Evolutionary conservation across 2,888 invertebrate species (phyloP).

Genomic region (Amiota communis): DNA sequence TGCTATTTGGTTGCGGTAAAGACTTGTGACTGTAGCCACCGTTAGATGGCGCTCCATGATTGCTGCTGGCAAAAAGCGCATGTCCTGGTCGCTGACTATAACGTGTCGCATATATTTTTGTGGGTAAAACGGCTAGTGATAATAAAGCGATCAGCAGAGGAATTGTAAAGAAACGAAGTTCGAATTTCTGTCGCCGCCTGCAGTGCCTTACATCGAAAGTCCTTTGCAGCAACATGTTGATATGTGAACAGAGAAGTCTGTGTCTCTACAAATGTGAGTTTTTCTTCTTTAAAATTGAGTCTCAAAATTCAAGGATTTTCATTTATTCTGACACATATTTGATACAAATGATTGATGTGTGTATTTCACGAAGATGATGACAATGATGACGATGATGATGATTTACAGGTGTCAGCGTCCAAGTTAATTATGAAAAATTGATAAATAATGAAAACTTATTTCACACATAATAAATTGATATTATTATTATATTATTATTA

Average conservation of each 20-base stretch:
- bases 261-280: conserved; percentile 35
- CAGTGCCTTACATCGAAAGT: background rate
- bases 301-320: no score
- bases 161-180: background rate
- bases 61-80: conserved; percentile 53
- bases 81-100: conserved; percentile 48
- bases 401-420: no score
- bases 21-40: background rate
- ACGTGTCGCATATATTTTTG: conserved; percentile 50
- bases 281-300: conserved; percentile 10
- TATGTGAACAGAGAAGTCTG: conserved; percentile 8
- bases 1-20: conserved; percentile 33
- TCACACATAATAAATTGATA: no score
- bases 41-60: conserved; percentile 23
- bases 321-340: no score
- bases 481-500: conserved; percentile 8
- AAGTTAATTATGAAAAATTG: no score
- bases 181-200: conserved; percentile 17
- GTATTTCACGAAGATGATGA: background rate
- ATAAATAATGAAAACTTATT: no score
- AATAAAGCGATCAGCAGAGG: conserved; percentile 39
- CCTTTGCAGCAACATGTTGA: background rate
- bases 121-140: conserved; percentile 42
- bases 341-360: conserved; percentile 5
- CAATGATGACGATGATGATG: conserved; percentile 18